Conservation (phyloP, 2,797 vertebrate species). For the Lacerta agilis region DNA sequence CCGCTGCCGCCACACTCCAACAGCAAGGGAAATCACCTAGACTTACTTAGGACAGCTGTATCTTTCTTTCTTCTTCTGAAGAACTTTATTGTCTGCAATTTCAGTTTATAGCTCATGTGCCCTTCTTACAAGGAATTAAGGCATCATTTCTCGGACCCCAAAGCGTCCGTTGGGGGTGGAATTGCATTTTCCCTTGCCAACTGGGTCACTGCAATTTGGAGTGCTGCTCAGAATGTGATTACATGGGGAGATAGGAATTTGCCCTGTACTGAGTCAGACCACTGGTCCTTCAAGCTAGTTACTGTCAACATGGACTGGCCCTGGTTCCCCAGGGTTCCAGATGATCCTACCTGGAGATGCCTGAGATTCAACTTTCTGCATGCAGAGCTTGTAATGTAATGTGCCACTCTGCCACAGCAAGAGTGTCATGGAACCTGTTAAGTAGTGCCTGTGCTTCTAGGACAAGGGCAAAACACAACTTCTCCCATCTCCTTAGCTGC, state of each 20-base stretch:
- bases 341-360: too few species aligned
- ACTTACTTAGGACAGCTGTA: background rate
- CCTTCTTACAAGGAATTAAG: background rate
- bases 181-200: background rate
- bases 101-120: background rate
- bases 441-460: background rate
- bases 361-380: background rate
- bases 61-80: background rate
- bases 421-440: background rate
- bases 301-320: background rate
- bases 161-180: background rate
- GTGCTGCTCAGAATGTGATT: background rate
- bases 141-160: background rate
- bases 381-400: background rate
- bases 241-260: background rate
- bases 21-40: background rate
- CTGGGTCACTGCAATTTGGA: background rate
- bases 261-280: background rate
- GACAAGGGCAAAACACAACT: too few species aligned
- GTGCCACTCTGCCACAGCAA: background rate
- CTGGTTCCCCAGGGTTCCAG: too few species aligned
- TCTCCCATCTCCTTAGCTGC: background rate
- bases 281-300: background rate
- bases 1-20: background rate
- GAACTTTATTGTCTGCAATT: background rate